Base-by-base conservation (phyloP, 2,113 vertebrate species). In the Dromaius novaehollandiae region DNA sequence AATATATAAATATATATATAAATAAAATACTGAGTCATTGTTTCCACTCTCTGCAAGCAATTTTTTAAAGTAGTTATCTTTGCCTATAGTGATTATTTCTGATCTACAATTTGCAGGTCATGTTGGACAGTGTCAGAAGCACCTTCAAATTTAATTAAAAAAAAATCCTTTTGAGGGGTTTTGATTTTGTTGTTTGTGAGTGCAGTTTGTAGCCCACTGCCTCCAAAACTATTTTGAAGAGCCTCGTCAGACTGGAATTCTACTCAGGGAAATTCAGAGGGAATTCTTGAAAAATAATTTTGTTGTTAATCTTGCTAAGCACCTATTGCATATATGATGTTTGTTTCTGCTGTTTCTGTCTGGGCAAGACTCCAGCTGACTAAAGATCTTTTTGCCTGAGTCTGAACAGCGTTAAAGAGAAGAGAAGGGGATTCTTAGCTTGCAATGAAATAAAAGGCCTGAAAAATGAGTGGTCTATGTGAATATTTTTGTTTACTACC, bases 341-440 rank as follows among this genome's bases (percentile, higher is more conserved):
- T 88, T 38, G 38, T 80, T 88, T 93, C 79, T 86, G 79, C 53
- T 80, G 87, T 77, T 96, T 56, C 61, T 73, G 4, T 89, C 88
- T 89, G 85, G 66, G 79, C 90, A 88, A 91, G 90, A 28, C 75
- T 88, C n/a, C 61, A 30, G 38, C 55, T 66, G 68, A 88, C 82
- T 95, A 90, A 95, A 96, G 88, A 80, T 97, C 36, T 6, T 55
- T 55, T 88, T 89, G 64, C 30, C 42, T 94, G 82, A 95, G 86
- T 93, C 94, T 94, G 82, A 93, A 22, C n/a, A 38, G 24, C 38
- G 24, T 88, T 71, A 64, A 84, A 75, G 79, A 89, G 50, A 84
- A 75, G 79, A 89, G 50, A 81, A 84, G 84, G 83, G 71, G 81
- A 48, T 85, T 93, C 61, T 90, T 95, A 82, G 88, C 89, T 79